These are phyloP conservation scores for Phthorimaea operculella DNA, from an alignment of 1,140 invertebrate genomes.

Conservation along the genomic window DNA sequence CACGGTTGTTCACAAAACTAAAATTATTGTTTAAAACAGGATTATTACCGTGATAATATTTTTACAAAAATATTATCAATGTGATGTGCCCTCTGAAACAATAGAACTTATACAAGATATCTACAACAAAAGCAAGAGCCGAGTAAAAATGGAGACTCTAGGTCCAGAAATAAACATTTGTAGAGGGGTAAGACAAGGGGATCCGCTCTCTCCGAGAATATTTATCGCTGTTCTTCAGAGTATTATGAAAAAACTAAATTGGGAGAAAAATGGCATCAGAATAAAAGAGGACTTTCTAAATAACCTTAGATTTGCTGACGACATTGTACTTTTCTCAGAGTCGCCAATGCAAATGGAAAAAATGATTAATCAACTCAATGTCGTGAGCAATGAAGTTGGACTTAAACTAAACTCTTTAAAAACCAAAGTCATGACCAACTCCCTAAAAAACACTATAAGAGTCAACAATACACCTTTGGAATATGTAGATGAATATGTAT, in stretches of 20 bases:
- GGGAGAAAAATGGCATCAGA: neutral
- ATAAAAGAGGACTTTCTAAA: neutral
- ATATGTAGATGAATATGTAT: too few relatives aligned
- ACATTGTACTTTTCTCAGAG: constrained; percentile 6
- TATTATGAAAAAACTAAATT: constrained; percentile 4
- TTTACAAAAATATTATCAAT: too few relatives aligned
- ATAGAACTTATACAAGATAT: neutral
- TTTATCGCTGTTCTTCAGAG: neutral
- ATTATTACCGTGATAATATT: too few relatives aligned
- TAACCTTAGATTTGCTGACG: constrained; percentile 7
- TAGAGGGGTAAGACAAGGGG: constrained; percentile 6
- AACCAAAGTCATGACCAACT: neutral
- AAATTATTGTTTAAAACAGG: too few relatives aligned
- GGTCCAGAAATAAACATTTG: neutral
- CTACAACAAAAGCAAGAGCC: neutral
- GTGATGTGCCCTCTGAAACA: neutral
- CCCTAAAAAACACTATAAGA: too few relatives aligned
- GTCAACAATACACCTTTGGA: too few relatives aligned
- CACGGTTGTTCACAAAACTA: too few relatives aligned
- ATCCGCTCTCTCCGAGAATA: constrained; percentile 3
- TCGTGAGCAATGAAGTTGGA: neutral
- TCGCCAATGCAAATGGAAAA: neutral
- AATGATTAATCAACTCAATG: neutral
- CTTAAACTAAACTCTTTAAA: neutral
- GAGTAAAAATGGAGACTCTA: neutral